Evolutionary conservation across 2,113 vertebrate species (phyloP), one percentile per base, ranked within the genome.

Genomic region (Antennarius striatus): DNA sequence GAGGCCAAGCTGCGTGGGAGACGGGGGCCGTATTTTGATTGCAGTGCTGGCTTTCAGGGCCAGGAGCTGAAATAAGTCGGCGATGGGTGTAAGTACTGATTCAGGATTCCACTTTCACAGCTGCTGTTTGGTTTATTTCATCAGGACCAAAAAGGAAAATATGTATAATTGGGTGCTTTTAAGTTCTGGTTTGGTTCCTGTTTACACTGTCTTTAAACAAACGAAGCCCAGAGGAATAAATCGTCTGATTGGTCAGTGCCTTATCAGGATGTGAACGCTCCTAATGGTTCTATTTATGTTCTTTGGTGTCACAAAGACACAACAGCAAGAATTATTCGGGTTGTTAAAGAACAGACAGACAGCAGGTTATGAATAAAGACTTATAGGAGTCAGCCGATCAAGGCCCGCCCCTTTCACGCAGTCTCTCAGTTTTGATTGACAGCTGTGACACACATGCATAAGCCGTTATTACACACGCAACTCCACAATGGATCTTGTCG

Each of bases 1-100:
- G 64, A 78, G 72, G 77, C 68, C 75, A 72, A 64, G 63, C 72
- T 81, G 73, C 51, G 62, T 71, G 68, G 54, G 63, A 50, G 56
- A 51, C 22, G 4, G 28, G 22, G n/a, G 72, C 67, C 67, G 61
- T 84, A 29, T 82, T 80, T 78, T 82, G 46, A 72, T 75, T 80
- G 67, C 16, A 50, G 50, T 69, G 63, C 50, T 40, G 22, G 56
- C 48, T 52, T 64, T 36, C 22, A 67, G 71, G 72, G 29, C 29
- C 30, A 61, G 14, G 17, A 45, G 61, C n/a, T 29, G 50, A 46
- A n/a, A 43, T 61, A 55, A 56, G 14, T 1, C 43, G 53, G 14
- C 22, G 14, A 51, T 22, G 13, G 0, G 0, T 61, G 15, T 12
- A 16, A 36, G 10, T 60, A 17, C 39, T 5, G 3, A 16, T 40